Conservation (phyloP, 2,888 invertebrate genomes). For the Cryptocheilus praepositus region DNA sequence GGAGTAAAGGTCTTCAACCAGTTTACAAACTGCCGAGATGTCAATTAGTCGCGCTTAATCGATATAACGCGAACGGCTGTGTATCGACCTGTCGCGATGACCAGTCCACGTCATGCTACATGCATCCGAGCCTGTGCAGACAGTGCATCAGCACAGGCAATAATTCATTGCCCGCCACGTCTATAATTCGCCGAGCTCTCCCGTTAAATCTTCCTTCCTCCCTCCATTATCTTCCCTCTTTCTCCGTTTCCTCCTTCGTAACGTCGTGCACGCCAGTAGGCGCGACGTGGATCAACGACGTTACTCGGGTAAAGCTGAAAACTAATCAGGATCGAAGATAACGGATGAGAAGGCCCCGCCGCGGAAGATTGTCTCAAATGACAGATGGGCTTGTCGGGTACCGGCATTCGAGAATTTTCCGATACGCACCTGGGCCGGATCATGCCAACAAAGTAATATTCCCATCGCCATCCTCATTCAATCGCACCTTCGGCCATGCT, state of each 20-base stretch:
- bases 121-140: slow-evolving; percentile 43
- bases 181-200: slow-evolving; percentile 16
- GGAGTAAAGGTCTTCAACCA: no score
- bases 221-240: neutral
- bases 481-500: no score
- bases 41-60: neutral
- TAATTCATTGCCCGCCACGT: slow-evolving; percentile 49
- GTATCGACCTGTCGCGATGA: slow-evolving; percentile 34
- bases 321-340: slow-evolving; percentile 62
- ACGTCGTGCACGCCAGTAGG: slow-evolving; percentile 12
- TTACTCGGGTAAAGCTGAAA: slow-evolving; percentile 42
- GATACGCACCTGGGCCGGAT: slow-evolving; percentile 20
- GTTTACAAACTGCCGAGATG: no score
- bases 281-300: slow-evolving; percentile 45
- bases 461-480: no score
- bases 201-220: neutral
- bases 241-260: slow-evolving; percentile 5
- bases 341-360: slow-evolving; percentile 47
- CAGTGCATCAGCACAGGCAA: slow-evolving; percentile 45
- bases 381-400: slow-evolving; percentile 32
- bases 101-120: slow-evolving; percentile 34
- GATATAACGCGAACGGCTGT: slow-evolving; percentile 1
- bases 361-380: slow-evolving; percentile 39
- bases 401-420: slow-evolving; percentile 22
- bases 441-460: neutral